These are phyloP conservation scores for Leucophenga montana DNA, from an alignment of 2,888 invertebrate species.

Conservation along the genomic window DNA sequence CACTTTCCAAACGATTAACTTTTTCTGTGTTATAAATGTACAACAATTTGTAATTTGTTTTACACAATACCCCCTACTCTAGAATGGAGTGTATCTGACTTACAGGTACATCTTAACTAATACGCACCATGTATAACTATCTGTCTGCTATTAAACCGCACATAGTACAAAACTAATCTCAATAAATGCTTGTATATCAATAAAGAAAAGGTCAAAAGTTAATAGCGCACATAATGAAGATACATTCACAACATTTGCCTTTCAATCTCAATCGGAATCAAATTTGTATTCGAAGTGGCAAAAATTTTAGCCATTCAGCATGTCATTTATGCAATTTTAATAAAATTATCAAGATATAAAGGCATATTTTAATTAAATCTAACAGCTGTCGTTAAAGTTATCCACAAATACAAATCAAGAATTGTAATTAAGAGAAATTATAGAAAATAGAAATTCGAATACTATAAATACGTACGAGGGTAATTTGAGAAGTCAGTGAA, in stretches of 20 bases:
- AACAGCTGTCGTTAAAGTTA: constrained; percentile 11
- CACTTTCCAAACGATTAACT: constrained; percentile 51
- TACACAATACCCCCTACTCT: neutral
- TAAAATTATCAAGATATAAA: constrained; percentile 5
- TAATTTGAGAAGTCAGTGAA: too few relatives aligned
- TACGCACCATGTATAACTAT: neutral
- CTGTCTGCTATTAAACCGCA: neutral
- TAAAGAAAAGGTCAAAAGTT: neutral
- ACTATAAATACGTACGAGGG: too few relatives aligned
- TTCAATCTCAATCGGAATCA: neutral
- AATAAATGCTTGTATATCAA: neutral
- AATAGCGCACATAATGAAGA: constrained; percentile 22
- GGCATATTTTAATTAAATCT: too few relatives aligned
- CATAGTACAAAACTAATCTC: neutral
- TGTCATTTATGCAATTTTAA: constrained; percentile 16
- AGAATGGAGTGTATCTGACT: neutral
- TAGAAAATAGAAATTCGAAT: constrained; percentile 54
- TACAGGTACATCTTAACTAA: too few relatives aligned
- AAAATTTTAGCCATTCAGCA: neutral
- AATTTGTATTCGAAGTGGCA: too few relatives aligned
- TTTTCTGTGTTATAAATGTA: constrained; percentile 60
- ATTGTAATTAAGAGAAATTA: constrained; percentile 44
- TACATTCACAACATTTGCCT: neutral
- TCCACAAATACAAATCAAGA: neutral
- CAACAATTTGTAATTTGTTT: constrained; percentile 46